These are phyloP conservation scores for Pteronotus mesoamericanus DNA, from an alignment of 2,797 vertebrate species.

Conservation along the genomic window DNA sequence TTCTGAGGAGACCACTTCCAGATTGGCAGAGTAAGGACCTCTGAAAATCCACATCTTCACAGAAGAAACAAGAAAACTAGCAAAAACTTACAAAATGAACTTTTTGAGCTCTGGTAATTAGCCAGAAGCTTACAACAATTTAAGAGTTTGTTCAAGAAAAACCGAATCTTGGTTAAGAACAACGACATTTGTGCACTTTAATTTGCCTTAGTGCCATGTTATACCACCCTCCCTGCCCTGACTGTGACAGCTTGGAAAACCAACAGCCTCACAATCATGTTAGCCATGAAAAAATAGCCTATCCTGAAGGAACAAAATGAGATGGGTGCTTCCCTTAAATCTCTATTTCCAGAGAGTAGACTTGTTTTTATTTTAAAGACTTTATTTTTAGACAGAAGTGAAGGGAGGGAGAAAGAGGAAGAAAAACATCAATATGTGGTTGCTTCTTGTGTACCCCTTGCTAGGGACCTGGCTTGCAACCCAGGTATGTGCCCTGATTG, in stretches of 20 bases:
- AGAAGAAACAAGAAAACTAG: not conserved
- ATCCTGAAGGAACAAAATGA: not conserved
- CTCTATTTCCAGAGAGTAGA: not conserved
- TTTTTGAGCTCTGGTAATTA: not conserved
- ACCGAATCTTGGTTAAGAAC: not conserved
- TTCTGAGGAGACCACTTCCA: not conserved
- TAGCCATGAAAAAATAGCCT: not conserved
- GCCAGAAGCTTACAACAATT: not conserved
- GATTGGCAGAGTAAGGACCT: not conserved
- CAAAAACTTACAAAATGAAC: not conserved
- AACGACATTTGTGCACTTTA: not conserved
- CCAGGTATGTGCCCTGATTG: no score
- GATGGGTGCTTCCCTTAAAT: not conserved
- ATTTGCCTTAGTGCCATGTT: no score
- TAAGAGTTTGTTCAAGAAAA: not conserved
- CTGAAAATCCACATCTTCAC: not conserved
- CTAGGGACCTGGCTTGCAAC: no score
- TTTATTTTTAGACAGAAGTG: no score
- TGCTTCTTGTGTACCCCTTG: no score
- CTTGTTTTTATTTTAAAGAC: no score
- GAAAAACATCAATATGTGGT: no score
- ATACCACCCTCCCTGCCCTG: not conserved
- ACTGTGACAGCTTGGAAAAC: not conserved
- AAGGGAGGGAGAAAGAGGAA: no score
- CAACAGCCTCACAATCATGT: not conserved